phyloP scores from a whole-genome alignment of 2,888 invertebrate genomes.

The Gymnosoma rotundatum region DNA sequence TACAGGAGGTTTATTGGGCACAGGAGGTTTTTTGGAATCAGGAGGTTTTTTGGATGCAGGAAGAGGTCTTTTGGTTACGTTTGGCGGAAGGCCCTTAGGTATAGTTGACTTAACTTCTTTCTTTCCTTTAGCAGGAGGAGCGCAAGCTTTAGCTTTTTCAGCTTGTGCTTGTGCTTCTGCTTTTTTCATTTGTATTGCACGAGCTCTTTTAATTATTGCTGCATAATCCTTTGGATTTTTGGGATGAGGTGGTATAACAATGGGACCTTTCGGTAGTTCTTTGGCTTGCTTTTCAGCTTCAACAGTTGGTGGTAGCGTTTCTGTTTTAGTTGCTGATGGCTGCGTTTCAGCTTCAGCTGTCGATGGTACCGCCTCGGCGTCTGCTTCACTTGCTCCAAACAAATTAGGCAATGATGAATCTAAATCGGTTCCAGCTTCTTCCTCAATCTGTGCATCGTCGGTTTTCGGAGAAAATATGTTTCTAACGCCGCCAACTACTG shows the following conservation, averaged over 20 bases:
- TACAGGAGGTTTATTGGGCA: too few relatives aligned
- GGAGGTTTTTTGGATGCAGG: too few relatives aligned
- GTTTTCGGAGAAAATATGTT: conserved; percentile 45
- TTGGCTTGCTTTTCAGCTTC: not conserved
- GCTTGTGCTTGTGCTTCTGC: not conserved
- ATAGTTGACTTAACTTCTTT: conserved; percentile 19
- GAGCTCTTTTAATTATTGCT: conserved; percentile 49
- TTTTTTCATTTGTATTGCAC: conserved; percentile 45
- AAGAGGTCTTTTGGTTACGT: too few relatives aligned
- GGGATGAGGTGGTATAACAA: conserved; percentile 34
- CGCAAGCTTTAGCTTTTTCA: not conserved
- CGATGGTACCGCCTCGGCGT: not conserved
- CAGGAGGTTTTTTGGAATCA: too few relatives aligned
- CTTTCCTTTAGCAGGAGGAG: not conserved
- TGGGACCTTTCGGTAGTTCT: not conserved
- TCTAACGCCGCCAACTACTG: conserved; percentile 38
- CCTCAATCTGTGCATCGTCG: not conserved
- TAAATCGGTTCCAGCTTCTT: conserved; percentile 5
- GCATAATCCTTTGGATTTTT: conserved; percentile 51
- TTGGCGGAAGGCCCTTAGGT: too few relatives aligned
- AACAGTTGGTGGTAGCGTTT: not conserved
- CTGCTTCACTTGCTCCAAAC: conserved; percentile 22
- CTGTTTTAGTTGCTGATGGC: not conserved
- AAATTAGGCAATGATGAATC: conserved; percentile 58
- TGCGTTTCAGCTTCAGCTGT: not conserved